These are phyloP conservation scores for Mastomys natalensis DNA, from an alignment of 2,113 vertebrate genomes.

Conservation along the genomic window DNA sequence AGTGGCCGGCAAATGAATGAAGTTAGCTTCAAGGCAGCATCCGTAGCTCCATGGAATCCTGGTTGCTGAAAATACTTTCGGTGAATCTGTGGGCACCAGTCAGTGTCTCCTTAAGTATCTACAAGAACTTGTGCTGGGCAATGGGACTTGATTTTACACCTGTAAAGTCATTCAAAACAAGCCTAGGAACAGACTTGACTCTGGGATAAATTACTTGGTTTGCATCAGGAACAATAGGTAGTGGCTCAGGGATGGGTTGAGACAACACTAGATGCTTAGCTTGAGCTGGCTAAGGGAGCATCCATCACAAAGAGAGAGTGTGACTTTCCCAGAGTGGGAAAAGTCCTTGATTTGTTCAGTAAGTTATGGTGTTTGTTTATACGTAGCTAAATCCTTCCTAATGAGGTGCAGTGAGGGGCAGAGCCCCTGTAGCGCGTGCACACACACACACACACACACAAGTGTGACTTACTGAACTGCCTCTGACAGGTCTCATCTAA, in stretches of 20 bases:
- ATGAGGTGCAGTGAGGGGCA: not conserved
- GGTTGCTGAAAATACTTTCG: not conserved
- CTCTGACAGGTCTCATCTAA: not conserved
- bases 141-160: not conserved
- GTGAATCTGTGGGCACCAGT: not conserved
- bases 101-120: not conserved
- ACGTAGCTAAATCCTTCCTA: not conserved
- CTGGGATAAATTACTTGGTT: not conserved
- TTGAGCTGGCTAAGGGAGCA: not conserved
- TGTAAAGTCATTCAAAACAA: constrained; percentile 15
- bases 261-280: not conserved
- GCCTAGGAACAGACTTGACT: not conserved
- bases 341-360: not conserved
- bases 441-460: no score
- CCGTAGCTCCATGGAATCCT: not conserved
- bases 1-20: not conserved
- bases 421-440: not conserved
- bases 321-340: not conserved
- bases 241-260: not conserved
- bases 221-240: not conserved
- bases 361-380: constrained; percentile 10
- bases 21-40: not conserved
- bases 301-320: not conserved
- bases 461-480: not conserved
- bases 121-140: not conserved